Evolutionary conservation across 2,797 vertebrate genomes (phyloP), one percentile per base, ranked within the genome.

Genomic region (Pyrrhura leucotis): DNA sequence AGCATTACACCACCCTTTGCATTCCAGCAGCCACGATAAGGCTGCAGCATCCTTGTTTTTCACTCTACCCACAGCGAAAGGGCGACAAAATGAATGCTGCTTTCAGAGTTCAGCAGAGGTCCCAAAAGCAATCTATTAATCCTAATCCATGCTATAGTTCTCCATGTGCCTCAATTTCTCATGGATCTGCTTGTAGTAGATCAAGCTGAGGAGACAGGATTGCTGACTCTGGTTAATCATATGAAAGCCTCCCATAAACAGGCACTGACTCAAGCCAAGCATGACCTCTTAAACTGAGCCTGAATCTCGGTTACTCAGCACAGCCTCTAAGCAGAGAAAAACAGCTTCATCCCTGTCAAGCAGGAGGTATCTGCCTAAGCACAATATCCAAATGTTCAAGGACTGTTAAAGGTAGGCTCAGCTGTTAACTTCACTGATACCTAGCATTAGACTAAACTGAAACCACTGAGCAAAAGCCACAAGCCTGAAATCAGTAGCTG

Each of bases 21-120:
- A 80, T 15, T 48, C 66, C 61, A 71, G 56, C 59, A 85, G 62
- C 21, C 18, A 42, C 0, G 0, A 7, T 53, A 76, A 31, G 45
- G 33, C 80, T 66, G 69, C 74, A 82, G n/a, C 50, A 83, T 15
- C 76, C 48, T 8, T 19, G 25, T 12, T 51, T 71, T 72, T 18
- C 33, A 44, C 20, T 66, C 45, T 8, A 20, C 16, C 33, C 44
- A 7, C 20, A 45, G 82, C 31, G 14, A 35, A 76, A 48, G 20
- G 37, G 56, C n/a, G 67, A 85, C 65, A 75, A 95, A 88, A 91
- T 19, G 75, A 83, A 68, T 16, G 3, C 25, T 69, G 35, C 66
- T 42, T 75, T 68, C 67, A 59, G 67, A 79, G 84, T 66, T 90
- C 89, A 85, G 56, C 2, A 79, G 54, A 95, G 67, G 54, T 73